Evolutionary conservation across 2,888 invertebrate species (phyloP), one percentile per base, ranked within the genome.

Genomic region (Cantharis flavilabris): DNA sequence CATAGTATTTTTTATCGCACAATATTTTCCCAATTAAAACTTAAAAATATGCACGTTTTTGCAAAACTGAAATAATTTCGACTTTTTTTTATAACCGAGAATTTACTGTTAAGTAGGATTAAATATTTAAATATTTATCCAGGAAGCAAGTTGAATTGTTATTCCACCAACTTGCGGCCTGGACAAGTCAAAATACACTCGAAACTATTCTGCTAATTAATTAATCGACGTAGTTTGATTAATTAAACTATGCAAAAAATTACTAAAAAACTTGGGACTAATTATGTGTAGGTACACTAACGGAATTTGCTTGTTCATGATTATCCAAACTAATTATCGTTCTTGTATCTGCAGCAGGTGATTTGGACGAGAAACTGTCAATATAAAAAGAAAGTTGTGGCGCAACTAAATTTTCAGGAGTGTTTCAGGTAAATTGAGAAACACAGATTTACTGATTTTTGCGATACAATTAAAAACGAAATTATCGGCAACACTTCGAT

Each of bases 51-150:
- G 49, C 49, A n/a, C 49, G 49, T 49, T 49, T 49, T 49, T 49
- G n/a, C 49, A 49, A 49, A 49, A 49, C n/a, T n/a, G n/a, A 49
- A 49, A 49, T 49, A 49, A n/a, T 49, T n/a, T 49, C 49, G 26
- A 26, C 26, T 13, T 49, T n/a, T n/a, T 13, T 49, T 49, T 49
- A n/a, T 9, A 7, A 13, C 13, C 2, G 49, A 5, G n/a, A 23
- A 67, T 26, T 67, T 67, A 23, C 18, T 9, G 26, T 67, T 67
- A 67, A 67, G 20, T 67, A 67, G 65, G 18, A 67, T 67, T 67
- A 67, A 67, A 67, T 67, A 67, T 67, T 67, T 67, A 67, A 67
- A 67, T 67, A 67, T 67, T 67, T 26, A 18, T 67, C 10, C 65
- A 67, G 65, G 65, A 67, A 67, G 26, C 65, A 18, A 67, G 23